A percentile compares a stretch with the other conserved stretches of the same genome.
Evolutionary conservation across 53 echinoderm and acorn worm species (phyloP).

Genomic region (Zoroaster sp.): DNA sequence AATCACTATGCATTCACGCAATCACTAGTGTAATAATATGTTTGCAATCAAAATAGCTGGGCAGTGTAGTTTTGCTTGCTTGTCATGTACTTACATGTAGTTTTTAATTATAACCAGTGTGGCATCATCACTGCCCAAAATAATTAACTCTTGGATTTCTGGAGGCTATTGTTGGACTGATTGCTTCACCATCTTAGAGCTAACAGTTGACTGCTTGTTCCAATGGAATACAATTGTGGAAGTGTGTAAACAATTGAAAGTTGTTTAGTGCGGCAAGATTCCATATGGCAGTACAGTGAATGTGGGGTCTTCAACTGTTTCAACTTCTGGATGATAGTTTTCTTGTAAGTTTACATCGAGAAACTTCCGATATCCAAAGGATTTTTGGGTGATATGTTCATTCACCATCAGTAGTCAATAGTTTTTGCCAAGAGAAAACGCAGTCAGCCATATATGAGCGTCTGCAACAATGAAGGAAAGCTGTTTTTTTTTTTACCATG

Average conservation of each 20-base stretch:
- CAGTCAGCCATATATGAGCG: too few species aligned
- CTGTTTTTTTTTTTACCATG: too few species aligned
- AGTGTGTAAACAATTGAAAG: background rate
- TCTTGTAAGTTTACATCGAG: background rate
- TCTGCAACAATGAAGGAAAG: too few species aligned
- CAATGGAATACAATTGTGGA: background rate
- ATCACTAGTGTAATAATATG: constrained; percentile 19
- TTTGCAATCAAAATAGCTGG: constrained; percentile 10
- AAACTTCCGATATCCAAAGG: background rate
- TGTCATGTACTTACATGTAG: background rate
- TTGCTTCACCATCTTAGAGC: constrained; percentile 10
- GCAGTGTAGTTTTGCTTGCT: constrained; percentile 20
- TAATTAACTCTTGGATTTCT: background rate
- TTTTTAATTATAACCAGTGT: background rate
- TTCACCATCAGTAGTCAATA: too few species aligned
- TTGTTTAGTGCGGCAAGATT: background rate
- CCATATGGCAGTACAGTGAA: background rate
- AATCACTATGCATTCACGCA: constrained; percentile 21
- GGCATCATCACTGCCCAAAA: background rate
- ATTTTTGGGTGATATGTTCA: background rate
- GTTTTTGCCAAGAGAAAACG: too few species aligned
- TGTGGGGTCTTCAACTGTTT: background rate
- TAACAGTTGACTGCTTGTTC: background rate
- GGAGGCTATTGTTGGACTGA: constrained; percentile 9
- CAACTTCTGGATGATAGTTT: background rate